Evolutionary conservation across 2,113 vertebrate species (phyloP).

Genomic region (Gracilinanus agilis): DNA sequence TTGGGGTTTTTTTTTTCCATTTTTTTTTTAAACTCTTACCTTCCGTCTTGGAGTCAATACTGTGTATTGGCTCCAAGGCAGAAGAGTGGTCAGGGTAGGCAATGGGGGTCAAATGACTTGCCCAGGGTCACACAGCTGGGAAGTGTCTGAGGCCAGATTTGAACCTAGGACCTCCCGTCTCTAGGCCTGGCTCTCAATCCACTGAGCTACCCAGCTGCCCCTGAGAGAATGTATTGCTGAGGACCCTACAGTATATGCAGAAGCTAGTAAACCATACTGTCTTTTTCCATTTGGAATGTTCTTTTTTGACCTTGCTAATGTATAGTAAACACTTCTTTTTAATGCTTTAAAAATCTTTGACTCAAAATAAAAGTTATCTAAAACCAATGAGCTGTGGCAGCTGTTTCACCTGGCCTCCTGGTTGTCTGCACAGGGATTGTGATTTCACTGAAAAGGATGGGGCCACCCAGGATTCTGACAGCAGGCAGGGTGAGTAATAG

Average conservation of each 20-base stretch:
- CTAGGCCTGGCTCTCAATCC: too few relatives aligned
- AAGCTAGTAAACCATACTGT: slow-evolving; percentile 22
- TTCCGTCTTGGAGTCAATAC: too few relatives aligned
- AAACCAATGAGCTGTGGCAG: slow-evolving; percentile 22
- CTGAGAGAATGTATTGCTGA: not conserved
- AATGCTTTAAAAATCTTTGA: slow-evolving; percentile 48
- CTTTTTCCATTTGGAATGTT: slow-evolving; percentile 52
- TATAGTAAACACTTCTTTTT: slow-evolving; percentile 24
- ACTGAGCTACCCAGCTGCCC: too few relatives aligned
- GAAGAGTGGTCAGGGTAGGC: too few relatives aligned
- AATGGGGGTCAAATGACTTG: too few relatives aligned
- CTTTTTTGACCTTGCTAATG: slow-evolving; percentile 53
- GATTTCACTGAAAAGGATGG: slow-evolving; percentile 54
- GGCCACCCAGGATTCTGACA: slow-evolving; percentile 63
- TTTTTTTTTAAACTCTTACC: too few relatives aligned
- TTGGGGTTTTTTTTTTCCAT: too few relatives aligned
- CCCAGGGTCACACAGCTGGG: too few relatives aligned
- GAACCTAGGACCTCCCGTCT: too few relatives aligned
- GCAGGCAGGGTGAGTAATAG: slow-evolving; percentile 48
- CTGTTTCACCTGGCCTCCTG: slow-evolving; percentile 58
- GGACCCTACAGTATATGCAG: not conserved
- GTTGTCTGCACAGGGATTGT: slow-evolving; percentile 57
- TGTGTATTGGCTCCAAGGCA: too few relatives aligned
- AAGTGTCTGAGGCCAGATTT: too few relatives aligned
- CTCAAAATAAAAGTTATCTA: slow-evolving; percentile 49